Evolutionary conservation across 2,888 invertebrate genomes (phyloP).

Genomic region (Linnaemya vulpina): DNA sequence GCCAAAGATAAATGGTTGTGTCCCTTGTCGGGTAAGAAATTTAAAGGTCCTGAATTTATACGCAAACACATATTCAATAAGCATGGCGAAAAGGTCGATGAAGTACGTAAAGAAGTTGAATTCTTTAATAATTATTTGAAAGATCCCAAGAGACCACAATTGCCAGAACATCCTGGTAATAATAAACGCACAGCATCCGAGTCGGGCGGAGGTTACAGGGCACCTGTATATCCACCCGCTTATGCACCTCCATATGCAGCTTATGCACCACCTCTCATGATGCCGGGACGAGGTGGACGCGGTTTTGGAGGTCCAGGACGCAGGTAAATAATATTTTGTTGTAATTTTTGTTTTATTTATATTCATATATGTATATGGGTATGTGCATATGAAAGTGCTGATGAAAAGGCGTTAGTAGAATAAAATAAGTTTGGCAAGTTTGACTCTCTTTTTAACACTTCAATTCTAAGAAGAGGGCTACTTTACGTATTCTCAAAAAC

Average conservation of each 20-base stretch:
- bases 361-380: too few relatives aligned
- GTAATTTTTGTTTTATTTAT: too few relatives aligned
- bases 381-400: too few relatives aligned
- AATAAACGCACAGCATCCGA: constrained; percentile 79
- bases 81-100: constrained; percentile 97
- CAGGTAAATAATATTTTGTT: too few relatives aligned
- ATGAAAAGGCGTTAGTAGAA: too few relatives aligned
- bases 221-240: constrained; percentile 81
- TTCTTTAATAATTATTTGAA: constrained; percentile 98
- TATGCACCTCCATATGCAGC: constrained; percentile 83
- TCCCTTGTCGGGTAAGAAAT: constrained; percentile 99
- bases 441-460: too few relatives aligned
- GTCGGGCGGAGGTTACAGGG: constrained; percentile 78
- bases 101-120: constrained; percentile 97
- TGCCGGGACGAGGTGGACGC: constrained; percentile 83
- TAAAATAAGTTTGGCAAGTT: too few relatives aligned
- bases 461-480: too few relatives aligned
- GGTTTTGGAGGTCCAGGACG: constrained; percentile 81
- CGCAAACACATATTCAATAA: constrained; percentile 99
- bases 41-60: constrained; percentile 99
- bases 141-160: constrained; percentile 96
- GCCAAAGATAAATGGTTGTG: constrained; percentile 99
- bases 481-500: too few relatives aligned
- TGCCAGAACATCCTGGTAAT: constrained; percentile 91
- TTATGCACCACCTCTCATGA: constrained; percentile 84